These are phyloP conservation scores for Cirrhinus molitorella DNA, from an alignment of 2,797 vertebrate species.

Conservation along the genomic window DNA sequence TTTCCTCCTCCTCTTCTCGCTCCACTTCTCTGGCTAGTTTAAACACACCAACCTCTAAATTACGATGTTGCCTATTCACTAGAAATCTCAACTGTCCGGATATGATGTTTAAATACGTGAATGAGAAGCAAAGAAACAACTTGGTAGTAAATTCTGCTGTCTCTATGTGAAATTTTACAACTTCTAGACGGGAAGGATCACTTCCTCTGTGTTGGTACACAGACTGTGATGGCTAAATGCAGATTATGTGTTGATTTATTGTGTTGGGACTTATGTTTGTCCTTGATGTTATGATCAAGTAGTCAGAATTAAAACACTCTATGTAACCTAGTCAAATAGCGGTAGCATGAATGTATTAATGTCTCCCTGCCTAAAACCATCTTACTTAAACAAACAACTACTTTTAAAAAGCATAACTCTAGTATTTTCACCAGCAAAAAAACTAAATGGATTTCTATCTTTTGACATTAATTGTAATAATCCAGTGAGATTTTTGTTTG, in stretches of 20 bases:
- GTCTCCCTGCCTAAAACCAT: neutral
- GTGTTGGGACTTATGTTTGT: neutral
- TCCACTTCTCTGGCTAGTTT: constrained; percentile 18
- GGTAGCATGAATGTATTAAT: neutral
- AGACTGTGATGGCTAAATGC: neutral
- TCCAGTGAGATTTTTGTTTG: too few relatives aligned
- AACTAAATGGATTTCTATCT: too few relatives aligned
- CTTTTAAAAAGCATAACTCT: too few relatives aligned
- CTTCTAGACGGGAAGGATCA: neutral
- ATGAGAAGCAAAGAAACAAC: neutral
- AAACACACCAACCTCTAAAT: constrained; percentile 13
- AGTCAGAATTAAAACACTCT: neutral
- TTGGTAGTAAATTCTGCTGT: neutral
- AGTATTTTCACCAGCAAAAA: too few relatives aligned
- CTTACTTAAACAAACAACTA: too few relatives aligned
- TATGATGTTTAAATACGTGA: neutral
- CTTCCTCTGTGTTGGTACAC: neutral
- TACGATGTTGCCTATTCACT: neutral
- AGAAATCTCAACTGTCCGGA: neutral
- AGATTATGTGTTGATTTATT: neutral
- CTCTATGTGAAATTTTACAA: neutral
- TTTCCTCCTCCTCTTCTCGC: constrained; percentile 9
- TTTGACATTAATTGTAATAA: too few relatives aligned
- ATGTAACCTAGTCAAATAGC: neutral
- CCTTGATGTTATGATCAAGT: neutral